Percentiles rank a stretch among this genome's conserved stretches.
Conservation (phyloP, 2,888 invertebrate genomes). For the Acleris holmiana region DNA sequence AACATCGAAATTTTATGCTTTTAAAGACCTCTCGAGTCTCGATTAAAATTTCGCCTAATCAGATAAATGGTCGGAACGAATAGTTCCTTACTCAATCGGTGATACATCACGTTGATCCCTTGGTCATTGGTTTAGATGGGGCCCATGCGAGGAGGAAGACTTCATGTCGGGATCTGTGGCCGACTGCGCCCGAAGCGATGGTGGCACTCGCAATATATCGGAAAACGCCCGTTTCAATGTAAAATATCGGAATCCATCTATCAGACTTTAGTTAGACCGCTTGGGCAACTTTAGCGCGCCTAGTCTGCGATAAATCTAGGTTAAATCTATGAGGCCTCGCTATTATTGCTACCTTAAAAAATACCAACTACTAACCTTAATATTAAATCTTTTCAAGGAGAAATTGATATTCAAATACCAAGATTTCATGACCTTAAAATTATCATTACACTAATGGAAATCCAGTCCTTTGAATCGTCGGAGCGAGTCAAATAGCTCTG, state of each 20-base stretch:
- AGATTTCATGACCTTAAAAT: constrained; percentile 5
- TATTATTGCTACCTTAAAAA: too few species aligned
- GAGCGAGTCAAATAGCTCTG: constrained; percentile 14
- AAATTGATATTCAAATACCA: constrained; percentile 1
- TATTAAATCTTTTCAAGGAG: not conserved
- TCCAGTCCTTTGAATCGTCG: constrained; percentile 8
- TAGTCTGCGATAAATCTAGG: not conserved
- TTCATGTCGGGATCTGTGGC: constrained; percentile 56
- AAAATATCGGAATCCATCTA: constrained; percentile 56
- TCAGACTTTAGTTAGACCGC: constrained; percentile 10
- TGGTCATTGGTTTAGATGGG: too few species aligned
- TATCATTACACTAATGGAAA: constrained; percentile 21
- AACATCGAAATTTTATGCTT: too few species aligned
- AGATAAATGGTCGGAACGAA: too few species aligned
- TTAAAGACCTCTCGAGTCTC: too few species aligned
- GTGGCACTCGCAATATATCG: constrained; percentile 38
- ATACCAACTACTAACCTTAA: too few species aligned
- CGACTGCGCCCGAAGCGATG: constrained; percentile 59
- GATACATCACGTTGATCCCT: too few species aligned
- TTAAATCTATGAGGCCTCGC: not conserved
- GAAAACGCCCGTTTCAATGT: constrained; percentile 58
- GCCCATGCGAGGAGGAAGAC: too few species aligned
- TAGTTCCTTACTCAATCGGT: too few species aligned
- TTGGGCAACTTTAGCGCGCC: not conserved
- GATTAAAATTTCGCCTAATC: too few species aligned